These are phyloP conservation scores for Podarcis siculus DNA, from an alignment of 2,797 vertebrate genomes.

Conservation along the genomic window DNA sequence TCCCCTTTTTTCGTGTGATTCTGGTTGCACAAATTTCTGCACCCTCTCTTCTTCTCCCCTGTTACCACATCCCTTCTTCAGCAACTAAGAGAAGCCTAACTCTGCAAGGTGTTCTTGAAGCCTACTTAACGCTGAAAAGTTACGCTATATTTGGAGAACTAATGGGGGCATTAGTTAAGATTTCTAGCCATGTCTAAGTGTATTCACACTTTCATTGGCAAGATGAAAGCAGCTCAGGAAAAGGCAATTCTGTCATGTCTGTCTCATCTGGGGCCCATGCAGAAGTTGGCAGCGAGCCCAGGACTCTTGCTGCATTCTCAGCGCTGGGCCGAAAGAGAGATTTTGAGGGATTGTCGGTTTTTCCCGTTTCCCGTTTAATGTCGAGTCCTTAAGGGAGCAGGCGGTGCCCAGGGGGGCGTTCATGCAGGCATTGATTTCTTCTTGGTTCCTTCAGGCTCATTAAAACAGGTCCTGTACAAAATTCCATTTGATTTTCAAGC, in stretches of 20 bases:
- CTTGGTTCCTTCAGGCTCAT: background rate
- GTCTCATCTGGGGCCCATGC: background rate
- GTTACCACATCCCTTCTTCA: background rate
- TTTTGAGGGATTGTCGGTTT: background rate
- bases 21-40: background rate
- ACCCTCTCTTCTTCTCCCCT: background rate
- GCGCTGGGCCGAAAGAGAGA: background rate
- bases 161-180: background rate
- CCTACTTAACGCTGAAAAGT: background rate
- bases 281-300: conserved; percentile 1
- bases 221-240: background rate
- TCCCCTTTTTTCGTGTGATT: background rate
- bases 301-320: background rate
- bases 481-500: background rate
- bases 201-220: background rate
- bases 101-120: background rate
- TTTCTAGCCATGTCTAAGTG: background rate
- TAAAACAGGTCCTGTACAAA: background rate
- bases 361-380: background rate
- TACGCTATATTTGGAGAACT: background rate
- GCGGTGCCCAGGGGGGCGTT: background rate
- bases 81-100: too few species aligned
- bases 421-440: background rate
- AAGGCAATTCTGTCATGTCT: background rate
- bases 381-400: background rate